These are phyloP conservation scores for Sinopyrophorus schimmeli DNA, from an alignment of 2,888 invertebrate species.

Conservation along the genomic window DNA sequence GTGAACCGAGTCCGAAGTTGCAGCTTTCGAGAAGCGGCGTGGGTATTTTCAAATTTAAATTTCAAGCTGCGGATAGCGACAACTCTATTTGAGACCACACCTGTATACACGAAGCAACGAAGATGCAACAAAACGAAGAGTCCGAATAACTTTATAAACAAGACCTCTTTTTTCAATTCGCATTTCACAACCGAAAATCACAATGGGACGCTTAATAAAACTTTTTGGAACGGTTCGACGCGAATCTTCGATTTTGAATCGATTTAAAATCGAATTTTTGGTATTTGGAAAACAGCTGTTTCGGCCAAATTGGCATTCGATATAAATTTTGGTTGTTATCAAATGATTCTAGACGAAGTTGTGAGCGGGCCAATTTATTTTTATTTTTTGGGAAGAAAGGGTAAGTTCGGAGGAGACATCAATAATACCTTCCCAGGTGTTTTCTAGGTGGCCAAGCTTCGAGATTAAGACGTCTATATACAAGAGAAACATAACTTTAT, in stretches of 20 bases:
- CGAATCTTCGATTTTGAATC: too few species aligned
- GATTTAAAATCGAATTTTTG: too few species aligned
- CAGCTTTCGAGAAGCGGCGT: slow-evolving; percentile 24
- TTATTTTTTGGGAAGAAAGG: too few species aligned
- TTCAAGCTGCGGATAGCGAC: slow-evolving; percentile 36
- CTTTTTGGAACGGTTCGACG: too few species aligned
- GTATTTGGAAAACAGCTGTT: too few species aligned
- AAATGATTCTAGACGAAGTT: too few species aligned
- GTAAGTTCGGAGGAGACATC: too few species aligned
- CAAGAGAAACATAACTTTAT: slow-evolving; percentile 41
- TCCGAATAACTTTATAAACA: slow-evolving; percentile 34
- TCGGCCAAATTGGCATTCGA: too few species aligned
- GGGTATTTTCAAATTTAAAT: slow-evolving; percentile 41
- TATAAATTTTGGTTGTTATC: too few species aligned
- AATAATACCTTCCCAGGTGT: slow-evolving; percentile 35
- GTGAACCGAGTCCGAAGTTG: slow-evolving; percentile 20
- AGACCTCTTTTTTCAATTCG: background rate
- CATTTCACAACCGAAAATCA: too few species aligned
- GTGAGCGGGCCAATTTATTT: too few species aligned
- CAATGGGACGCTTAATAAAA: too few species aligned
- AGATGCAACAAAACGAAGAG: slow-evolving; percentile 24
- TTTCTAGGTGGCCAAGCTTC: slow-evolving; percentile 46
- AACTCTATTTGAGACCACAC: slow-evolving; percentile 41
- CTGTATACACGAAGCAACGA: slow-evolving; percentile 31
- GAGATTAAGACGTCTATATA: slow-evolving; percentile 50